Evolutionary conservation across 2,888 invertebrate species (phyloP), one percentile per base, ranked within the genome.

Genomic region (Tenodera sinensis): DNA sequence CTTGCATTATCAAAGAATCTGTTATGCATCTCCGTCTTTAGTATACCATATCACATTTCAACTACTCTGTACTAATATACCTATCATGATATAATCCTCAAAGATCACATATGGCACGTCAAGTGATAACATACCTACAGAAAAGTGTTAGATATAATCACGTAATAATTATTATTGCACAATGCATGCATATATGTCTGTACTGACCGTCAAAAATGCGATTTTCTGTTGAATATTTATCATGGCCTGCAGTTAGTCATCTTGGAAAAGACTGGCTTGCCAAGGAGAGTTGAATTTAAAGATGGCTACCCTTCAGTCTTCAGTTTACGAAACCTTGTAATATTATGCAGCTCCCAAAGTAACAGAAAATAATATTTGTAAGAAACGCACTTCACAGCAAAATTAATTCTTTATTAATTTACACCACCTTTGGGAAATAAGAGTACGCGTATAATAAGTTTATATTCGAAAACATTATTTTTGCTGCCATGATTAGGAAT

Each of bases 381-480:
- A 20, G 20, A 71, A 71, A 20, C 20, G 20, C 20, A 20, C 20
- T 71, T 0, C 20, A 71, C 25, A 71, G 54, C 4, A 71, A 71
- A 71, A 71, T 25, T 15, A 71, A 71, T 71, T 71, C 54, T 25
- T 71, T 71, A 71, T 71, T 71, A 71, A 4, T 71, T 71, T 25
- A 25, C 20, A 71, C 6, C 8, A 71, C 20, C 20, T 6, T 14
- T 71, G 25, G 0, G 20, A 71, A 71, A 71, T 71, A 71, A 15
- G 54, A 4, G 2, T 71, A 71, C 25, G 25, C 6, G 1, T 71
- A 71, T 25, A 25, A 3, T 25, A 71, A 71, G 20, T 71, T 71
- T 71, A 86, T 47, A 28, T 86, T 28, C 25, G n/a, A 87, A 87
- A 87, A 87, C 87, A 87, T 87, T 87, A 85, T 85, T 86, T 86